These are phyloP conservation scores for Temnothorax unifasciatus DNA, from an alignment of 2,888 invertebrate genomes.

Conservation along the genomic window DNA sequence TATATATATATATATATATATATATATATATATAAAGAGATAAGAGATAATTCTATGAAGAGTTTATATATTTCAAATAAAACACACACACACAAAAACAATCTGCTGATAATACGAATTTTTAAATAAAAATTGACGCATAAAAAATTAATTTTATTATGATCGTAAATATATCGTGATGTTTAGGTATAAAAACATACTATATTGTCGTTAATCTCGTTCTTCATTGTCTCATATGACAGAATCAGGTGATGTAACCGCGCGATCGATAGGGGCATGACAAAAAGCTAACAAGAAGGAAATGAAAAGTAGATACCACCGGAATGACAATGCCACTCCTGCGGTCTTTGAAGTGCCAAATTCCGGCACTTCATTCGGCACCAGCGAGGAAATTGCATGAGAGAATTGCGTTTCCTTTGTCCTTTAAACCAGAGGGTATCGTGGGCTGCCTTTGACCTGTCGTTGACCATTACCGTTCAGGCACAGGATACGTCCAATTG, in stretches of 20 bases:
- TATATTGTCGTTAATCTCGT: conserved; percentile 10
- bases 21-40: too few species aligned
- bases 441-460: conserved; percentile 64
- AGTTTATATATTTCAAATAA: background rate
- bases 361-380: conserved; percentile 60
- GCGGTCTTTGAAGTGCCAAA: conserved; percentile 53
- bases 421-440: conserved; percentile 58
- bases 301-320: conserved; percentile 55
- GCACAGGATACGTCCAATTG: conserved; percentile 67
- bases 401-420: conserved; percentile 69
- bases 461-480: conserved; percentile 66
- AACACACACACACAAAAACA: background rate
- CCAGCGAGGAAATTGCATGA: conserved; percentile 63
- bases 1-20: too few species aligned
- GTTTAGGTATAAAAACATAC: background rate
- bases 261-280: conserved; percentile 34
- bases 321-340: conserved; percentile 49
- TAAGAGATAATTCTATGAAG: conserved; percentile 1
- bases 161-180: background rate
- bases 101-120: background rate
- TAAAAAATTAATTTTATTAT: too few species aligned
- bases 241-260: background rate
- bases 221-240: conserved; percentile 3
- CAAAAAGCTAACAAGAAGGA: conserved; percentile 44
- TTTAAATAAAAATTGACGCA: background rate